Conservation (phyloP, 2,888 invertebrate species). For the Pinctada fucata region DNA sequence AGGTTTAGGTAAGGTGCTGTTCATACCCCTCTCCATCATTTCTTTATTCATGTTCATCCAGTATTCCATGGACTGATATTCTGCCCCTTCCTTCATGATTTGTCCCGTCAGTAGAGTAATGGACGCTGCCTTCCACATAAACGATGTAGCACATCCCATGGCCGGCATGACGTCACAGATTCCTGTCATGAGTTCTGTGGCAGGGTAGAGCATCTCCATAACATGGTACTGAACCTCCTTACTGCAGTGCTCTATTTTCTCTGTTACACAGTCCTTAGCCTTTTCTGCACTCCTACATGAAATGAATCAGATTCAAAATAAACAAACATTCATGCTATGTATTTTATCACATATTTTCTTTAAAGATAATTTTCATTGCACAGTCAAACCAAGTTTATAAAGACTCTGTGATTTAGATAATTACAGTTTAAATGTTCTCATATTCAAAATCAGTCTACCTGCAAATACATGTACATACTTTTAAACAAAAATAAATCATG, state of each 20-base stretch:
- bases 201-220: slow-evolving; percentile 10
- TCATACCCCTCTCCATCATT: slow-evolving; percentile 5
- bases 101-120: slow-evolving; percentile 8
- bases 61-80: slow-evolving; percentile 14
- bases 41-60: slow-evolving; percentile 6
- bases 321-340: too few relatives aligned
- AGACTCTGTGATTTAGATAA: too few relatives aligned
- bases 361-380: too few relatives aligned
- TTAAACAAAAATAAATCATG: background rate
- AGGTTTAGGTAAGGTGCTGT: background rate
- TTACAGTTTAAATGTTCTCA: background rate
- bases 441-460: background rate
- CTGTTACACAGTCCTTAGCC: slow-evolving; percentile 20
- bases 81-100: slow-evolving; percentile 18
- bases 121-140: slow-evolving; percentile 35
- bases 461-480: background rate
- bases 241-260: slow-evolving; percentile 27
- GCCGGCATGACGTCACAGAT: slow-evolving; percentile 26
- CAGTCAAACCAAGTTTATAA: too few relatives aligned
- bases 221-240: background rate
- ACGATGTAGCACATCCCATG: slow-evolving; percentile 23
- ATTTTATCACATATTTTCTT: too few relatives aligned
- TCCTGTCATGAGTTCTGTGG: background rate
- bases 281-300: slow-evolving; percentile 8
- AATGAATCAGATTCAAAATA: too few relatives aligned